phyloP scores from a whole-genome alignment of 2,888 invertebrate genomes.

The Plebejus anna region DNA sequence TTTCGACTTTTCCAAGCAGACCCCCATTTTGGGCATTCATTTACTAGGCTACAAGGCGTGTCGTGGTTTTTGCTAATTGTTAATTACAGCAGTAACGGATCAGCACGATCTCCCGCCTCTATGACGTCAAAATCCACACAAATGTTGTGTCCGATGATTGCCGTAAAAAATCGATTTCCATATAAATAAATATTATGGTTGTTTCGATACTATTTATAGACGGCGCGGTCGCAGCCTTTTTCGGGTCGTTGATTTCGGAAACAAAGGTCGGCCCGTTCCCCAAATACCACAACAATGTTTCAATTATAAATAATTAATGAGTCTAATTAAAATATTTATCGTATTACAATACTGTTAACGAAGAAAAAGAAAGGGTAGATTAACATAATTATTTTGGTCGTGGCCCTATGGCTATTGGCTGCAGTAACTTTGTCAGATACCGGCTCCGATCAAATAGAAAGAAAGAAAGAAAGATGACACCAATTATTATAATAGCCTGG shows the following conservation, averaged over 20 bases:
- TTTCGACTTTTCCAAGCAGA: too few relatives aligned
- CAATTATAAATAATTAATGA: neutral
- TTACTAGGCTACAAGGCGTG: too few relatives aligned
- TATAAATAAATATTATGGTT: neutral
- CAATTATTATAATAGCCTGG: too few relatives aligned
- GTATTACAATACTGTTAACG: too few relatives aligned
- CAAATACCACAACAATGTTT: neutral
- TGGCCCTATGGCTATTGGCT: too few relatives aligned
- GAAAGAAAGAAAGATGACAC: too few relatives aligned
- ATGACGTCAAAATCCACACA: neutral
- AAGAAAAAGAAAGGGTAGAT: too few relatives aligned
- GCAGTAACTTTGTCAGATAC: too few relatives aligned
- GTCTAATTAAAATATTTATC: neutral
- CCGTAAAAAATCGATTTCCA: constrained; percentile 1
- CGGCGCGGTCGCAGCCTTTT: neutral
- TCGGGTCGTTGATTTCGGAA: neutral
- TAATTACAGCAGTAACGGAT: neutral
- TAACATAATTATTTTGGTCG: too few relatives aligned
- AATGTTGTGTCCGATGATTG: neutral
- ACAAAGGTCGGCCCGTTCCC: neutral
- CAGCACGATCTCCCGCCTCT: too few relatives aligned
- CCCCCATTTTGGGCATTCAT: too few relatives aligned
- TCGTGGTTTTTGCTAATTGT: neutral
- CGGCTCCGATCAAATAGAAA: too few relatives aligned
- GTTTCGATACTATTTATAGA: neutral